Evolutionary conservation across 2,888 invertebrate genomes (phyloP).

Genomic region (Cheilosia vernalis): DNA sequence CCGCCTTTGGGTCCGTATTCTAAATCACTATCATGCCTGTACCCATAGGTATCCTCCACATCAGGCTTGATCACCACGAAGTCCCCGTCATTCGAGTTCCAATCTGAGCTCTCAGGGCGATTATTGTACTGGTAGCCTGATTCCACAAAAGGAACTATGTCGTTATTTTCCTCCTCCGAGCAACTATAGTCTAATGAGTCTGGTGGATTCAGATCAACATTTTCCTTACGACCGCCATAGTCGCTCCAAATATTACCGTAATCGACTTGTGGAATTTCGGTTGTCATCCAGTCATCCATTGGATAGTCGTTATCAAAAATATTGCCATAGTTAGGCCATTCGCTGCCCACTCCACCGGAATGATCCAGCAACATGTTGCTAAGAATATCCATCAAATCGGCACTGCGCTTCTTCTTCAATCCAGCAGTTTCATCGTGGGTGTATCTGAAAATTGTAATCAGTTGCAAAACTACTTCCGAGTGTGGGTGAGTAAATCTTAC

Average conservation of each 20-base stretch:
- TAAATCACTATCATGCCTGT: not conserved
- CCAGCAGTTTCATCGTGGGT: too few species aligned
- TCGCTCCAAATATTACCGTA: not conserved
- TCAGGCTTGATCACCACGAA: not conserved
- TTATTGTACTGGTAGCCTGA: not conserved
- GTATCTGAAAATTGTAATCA: conserved; percentile 2
- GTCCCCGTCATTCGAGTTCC: not conserved
- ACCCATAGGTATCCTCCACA: not conserved
- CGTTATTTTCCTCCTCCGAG: not conserved
- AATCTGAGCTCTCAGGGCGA: not conserved
- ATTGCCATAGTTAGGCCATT: not conserved
- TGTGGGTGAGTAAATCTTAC: conserved; percentile 18
- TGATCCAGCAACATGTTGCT: conserved; percentile 32
- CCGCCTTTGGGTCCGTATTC: not conserved
- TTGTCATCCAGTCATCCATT: not conserved
- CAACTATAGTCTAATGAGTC: not conserved
- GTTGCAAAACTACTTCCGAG: not conserved
- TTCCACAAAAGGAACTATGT: not conserved
- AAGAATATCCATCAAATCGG: conserved; percentile 32
- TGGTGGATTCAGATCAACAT: not conserved
- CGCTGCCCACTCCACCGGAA: not conserved
- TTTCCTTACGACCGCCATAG: not conserved
- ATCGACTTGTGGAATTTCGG: not conserved
- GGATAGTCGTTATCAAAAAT: not conserved
- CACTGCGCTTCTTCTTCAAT: conserved; percentile 16